These are phyloP conservation scores for Argopecten irradians DNA, from an alignment of 1,140 invertebrate species.

Conservation along the genomic window DNA sequence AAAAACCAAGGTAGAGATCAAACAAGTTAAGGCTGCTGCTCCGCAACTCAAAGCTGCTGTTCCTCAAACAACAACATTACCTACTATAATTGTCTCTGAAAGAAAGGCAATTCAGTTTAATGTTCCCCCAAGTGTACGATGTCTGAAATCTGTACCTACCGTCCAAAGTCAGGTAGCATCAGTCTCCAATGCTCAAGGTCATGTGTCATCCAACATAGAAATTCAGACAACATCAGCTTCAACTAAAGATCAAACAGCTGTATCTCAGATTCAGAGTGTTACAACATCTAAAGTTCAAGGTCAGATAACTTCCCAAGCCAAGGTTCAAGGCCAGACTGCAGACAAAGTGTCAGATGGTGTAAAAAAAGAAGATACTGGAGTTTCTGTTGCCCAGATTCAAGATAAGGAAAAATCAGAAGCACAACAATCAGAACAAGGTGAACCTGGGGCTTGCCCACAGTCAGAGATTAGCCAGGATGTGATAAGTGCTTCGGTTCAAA, in stretches of 20 bases:
- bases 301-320: background rate
- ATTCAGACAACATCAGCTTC: background rate
- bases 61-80: background rate
- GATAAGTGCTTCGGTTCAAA: background rate
- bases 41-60: background rate
- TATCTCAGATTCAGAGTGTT: background rate
- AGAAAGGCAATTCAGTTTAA: background rate
- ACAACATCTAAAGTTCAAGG: background rate
- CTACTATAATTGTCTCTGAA: background rate
- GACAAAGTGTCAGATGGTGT: background rate
- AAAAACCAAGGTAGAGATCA: background rate
- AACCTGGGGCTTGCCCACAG: background rate
- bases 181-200: background rate
- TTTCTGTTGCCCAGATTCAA: background rate
- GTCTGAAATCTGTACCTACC: background rate
- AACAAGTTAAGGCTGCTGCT: background rate
- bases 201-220: background rate
- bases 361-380: background rate
- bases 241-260: background rate
- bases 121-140: background rate
- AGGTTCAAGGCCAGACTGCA: background rate
- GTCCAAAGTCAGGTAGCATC: background rate
- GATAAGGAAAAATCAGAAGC: background rate
- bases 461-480: background rate
- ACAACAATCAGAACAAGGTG: background rate